phyloP scores from a whole-genome alignment of 2,113 vertebrate genomes.

The Nothocercus julius region DNA sequence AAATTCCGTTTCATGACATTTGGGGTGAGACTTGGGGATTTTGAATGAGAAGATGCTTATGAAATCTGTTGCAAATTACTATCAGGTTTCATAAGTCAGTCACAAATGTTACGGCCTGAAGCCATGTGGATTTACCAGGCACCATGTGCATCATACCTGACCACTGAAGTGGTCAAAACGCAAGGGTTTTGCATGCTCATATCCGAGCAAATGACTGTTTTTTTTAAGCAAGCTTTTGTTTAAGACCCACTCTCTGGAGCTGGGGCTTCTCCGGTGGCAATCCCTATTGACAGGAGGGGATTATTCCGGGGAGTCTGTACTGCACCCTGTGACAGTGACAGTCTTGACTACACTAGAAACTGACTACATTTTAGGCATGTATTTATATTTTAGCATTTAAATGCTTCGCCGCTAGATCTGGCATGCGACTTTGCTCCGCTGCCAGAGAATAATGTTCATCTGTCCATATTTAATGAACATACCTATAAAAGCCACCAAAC shows the following conservation, averaged over 20 bases:
- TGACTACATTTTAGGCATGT: background rate
- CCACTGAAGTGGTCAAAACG: background rate
- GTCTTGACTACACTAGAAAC: background rate
- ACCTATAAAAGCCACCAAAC: background rate
- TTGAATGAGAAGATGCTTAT: background rate
- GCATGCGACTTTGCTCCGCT: background rate
- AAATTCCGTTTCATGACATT: background rate
- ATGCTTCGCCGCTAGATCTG: background rate
- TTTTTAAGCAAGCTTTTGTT: background rate
- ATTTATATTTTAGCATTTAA: background rate
- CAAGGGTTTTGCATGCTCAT: rapidly evolving
- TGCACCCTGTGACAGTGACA: background rate
- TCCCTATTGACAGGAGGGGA: no score
- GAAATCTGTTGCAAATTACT: background rate
- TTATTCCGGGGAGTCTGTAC: background rate
- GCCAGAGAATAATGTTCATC: background rate
- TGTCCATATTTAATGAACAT: rapidly evolving
- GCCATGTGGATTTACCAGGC: background rate
- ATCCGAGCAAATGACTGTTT: background rate
- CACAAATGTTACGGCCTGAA: background rate
- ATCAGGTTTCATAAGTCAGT: background rate
- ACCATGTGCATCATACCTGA: rapidly evolving
- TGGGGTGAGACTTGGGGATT: background rate
- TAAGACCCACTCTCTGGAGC: background rate
- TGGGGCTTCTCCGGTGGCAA: background rate